Evolutionary conservation across 1,140 invertebrate genomes (phyloP).

Genomic region (Pseudomyrmex gracilis): DNA sequence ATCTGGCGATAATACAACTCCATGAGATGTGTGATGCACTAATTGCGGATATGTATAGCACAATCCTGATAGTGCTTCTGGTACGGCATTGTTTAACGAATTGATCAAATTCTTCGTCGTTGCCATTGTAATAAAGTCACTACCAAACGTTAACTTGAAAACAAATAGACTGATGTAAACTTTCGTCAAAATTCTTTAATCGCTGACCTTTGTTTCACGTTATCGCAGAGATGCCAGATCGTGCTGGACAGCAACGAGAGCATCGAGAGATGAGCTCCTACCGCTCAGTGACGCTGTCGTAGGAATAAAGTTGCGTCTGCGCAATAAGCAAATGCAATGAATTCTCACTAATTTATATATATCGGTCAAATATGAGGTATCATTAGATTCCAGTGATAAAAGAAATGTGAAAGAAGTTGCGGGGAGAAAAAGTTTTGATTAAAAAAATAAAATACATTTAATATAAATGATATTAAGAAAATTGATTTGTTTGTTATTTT

Average conservation of each 20-base stretch:
- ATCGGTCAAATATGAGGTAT: constrained; percentile 2
- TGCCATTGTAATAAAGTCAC: neutral
- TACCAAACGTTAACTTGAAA: neutral
- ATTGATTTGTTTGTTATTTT: no score
- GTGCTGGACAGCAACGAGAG: no score
- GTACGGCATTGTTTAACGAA: constrained; percentile 87
- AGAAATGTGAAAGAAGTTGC: constrained; percentile 2
- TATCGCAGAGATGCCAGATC: no score
- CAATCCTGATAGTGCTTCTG: constrained; percentile 89
- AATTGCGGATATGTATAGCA: constrained; percentile 88
- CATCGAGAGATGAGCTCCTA: no score
- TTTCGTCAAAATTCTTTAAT: neutral
- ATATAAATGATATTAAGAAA: no score
- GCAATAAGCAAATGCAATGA: no score
- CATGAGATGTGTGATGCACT: constrained; percentile 87
- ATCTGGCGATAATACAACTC: constrained; percentile 87
- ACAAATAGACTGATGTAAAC: neutral
- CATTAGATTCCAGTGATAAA: neutral
- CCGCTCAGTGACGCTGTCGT: no score
- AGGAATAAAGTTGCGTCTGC: no score
- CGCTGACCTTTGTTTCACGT: neutral
- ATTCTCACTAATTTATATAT: neutral
- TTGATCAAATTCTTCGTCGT: constrained; percentile 89
- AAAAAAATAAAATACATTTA: no score
- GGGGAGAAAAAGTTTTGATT: no score